Evolutionary conservation across 2,888 invertebrate genomes (phyloP), one percentile per base, ranked within the genome.

Genomic region (Phengaris arion): DNA sequence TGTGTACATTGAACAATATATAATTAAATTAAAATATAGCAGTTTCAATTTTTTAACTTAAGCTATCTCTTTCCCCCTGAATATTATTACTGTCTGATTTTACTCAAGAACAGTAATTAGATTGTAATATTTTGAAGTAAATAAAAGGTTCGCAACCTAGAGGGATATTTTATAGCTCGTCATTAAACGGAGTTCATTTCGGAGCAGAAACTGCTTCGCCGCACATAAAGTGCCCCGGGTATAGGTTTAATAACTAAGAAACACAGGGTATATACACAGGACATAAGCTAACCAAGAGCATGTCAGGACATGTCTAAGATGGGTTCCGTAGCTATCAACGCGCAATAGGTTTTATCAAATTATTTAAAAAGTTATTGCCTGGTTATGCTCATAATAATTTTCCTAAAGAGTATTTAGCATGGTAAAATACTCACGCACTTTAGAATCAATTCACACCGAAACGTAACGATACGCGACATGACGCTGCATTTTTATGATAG

Each of bases 121-220:
- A 72, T 45, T n/a, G 35, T 13, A 52, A 72, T 45, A 54, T 22
- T 22, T 22, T 72, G 54, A 51, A 69, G 72, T 72, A 35, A 72
- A 72, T 72, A 45, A 72, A 72, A 72, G 72, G 54, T 72, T 72
- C 13, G 45, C 52, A 13, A 52, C 22, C 72, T 54, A 54, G 15
- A 54, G 72, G 54, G 72, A 72, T 35, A 10, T 72, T 72, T 72
- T 72, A 72, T 72, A 54, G 72, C 45, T 72, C 72, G 72, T 9
- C 72, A 72, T 72, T 72, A 72, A 72, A 54, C 54, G 13, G 54
- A 35, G 52, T 72, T 54, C 54, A 72, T 72, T 72, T 72, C 54
- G 54, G 72, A 46, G 48, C 69, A 48, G 69, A 69, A 69, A 48
- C 52, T 54, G 35, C 54, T 54, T 52, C 22, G 35, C 52, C 45